phyloP scores from a whole-genome alignment of 2,113 vertebrate species.

The Himantopus leucocephalus region DNA sequence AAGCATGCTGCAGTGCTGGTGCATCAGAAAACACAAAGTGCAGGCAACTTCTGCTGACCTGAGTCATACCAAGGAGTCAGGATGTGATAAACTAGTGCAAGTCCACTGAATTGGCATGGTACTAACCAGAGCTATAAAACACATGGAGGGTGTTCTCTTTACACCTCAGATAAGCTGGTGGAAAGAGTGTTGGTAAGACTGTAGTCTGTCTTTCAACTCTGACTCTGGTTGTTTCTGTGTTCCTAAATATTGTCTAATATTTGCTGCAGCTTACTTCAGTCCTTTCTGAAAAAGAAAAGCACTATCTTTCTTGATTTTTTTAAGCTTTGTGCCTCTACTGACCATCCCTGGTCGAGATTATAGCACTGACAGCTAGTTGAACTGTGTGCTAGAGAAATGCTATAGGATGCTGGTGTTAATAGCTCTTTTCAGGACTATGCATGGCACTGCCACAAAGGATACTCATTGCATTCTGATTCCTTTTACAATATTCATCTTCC shows the following conservation, averaged over 20 bases:
- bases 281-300: background rate
- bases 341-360: background rate
- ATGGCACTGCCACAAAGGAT: background rate
- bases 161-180: background rate
- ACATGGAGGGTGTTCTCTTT: background rate
- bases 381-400: background rate
- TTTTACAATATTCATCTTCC: background rate
- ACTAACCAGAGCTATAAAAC: background rate
- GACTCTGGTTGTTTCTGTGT: background rate
- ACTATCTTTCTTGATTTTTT: background rate
- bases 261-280: background rate
- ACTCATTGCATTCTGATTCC: background rate
- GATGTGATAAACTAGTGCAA: background rate
- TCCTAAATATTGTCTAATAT: background rate
- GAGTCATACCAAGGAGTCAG: background rate
- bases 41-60: background rate
- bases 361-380: background rate
- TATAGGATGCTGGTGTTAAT: background rate
- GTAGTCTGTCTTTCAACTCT: background rate
- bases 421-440: background rate
- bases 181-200: background rate
- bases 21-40: background rate
- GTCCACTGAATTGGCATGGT: background rate
- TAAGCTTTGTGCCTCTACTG: background rate
- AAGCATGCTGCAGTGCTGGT: constrained; percentile 9